Base-by-base conservation (phyloP, 2,113 vertebrate species). In the Neodontobutis hainanensis region DNA sequence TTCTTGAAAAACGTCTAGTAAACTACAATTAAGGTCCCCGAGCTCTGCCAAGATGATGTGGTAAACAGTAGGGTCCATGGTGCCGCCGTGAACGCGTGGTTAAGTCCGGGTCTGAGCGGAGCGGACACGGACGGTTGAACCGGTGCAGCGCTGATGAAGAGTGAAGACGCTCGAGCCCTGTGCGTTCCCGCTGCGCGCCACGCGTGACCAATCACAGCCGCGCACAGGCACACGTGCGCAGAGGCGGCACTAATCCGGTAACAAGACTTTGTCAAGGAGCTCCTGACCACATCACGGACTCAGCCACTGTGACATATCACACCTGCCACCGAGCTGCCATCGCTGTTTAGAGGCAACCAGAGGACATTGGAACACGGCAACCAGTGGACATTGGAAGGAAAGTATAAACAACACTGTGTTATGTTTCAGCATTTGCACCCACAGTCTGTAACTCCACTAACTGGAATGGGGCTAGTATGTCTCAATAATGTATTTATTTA, bases 11-110 rank as follows among this genome's bases (percentile, higher is more conserved):
- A 76, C 90, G 51, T 95, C 94, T 61, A 92, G 83, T 68, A 96
- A 92, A 91, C 93, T 98, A 90, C 97, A 99, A 88, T 98, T 97
- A 48, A 92, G 90, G 82, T 97, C 94, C 43, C 65, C 87, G 79
- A 96, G 91, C 87, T 96, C 94, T 68, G 92, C 93, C 2, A 95
- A 81, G 46, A 96, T 87, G 76, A 95, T 93, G 62, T 94, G 93
- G 45, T 96, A 91, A 44, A 95, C 85, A 15, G 93, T 85, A 46
- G 92, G 93, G 50, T 94, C 93, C 90, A 98, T 96, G 15, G 60
- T 57, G 61, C 50, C 8, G 16, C 52, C 32, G n/a, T 45, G 8
- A 60, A 58, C 5, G 19, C 6, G 0, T 10, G 36, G 27, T 42
- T 35, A 55, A 43, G 61, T 48, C 52, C 58, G 71, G 65, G 76